phyloP scores from a whole-genome alignment of 2,797 vertebrate species.

The Cichlasoma orientale region DNA sequence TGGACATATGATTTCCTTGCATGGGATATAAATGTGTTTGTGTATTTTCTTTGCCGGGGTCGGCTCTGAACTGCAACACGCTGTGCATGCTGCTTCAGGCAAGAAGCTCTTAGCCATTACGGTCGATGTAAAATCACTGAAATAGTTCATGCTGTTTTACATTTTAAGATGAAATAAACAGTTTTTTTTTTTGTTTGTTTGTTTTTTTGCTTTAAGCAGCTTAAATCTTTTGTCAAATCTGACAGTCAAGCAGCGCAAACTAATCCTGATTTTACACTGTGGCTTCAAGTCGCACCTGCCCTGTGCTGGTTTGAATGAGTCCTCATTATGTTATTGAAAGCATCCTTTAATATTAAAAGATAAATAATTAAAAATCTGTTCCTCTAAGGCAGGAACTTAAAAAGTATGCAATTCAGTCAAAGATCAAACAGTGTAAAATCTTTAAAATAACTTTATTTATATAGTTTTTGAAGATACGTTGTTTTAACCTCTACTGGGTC shows the following conservation, averaged over 20 bases:
- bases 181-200: too few relatives aligned
- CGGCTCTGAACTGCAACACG: constrained; percentile 12
- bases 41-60: constrained; percentile 24
- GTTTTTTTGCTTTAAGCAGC: constrained; percentile 50
- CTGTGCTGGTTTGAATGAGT: constrained; percentile 1
- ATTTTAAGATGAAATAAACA: constrained; percentile 45
- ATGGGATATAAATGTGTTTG: background rate
- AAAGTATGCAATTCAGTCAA: constrained; percentile 3
- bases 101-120: constrained; percentile 13
- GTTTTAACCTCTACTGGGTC: background rate
- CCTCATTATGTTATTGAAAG: background rate
- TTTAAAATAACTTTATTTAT: background rate
- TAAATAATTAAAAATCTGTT: background rate
- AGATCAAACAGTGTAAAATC: constrained; percentile 42
- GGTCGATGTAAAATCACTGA: constrained; percentile 68
- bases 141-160: constrained; percentile 49
- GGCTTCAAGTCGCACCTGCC: constrained; percentile 23
- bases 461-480: background rate
- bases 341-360: background rate
- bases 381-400: background rate
- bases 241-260: constrained; percentile 25
- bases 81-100: constrained; percentile 34
- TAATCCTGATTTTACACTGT: constrained; percentile 62
- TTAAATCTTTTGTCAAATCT: constrained; percentile 15
- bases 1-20: background rate